Percentiles rank a stretch among this genome's conserved stretches.
These are phyloP conservation scores for Eupithecia abbreviata DNA, from an alignment of 2,888 invertebrate genomes.

Conservation along the genomic window DNA sequence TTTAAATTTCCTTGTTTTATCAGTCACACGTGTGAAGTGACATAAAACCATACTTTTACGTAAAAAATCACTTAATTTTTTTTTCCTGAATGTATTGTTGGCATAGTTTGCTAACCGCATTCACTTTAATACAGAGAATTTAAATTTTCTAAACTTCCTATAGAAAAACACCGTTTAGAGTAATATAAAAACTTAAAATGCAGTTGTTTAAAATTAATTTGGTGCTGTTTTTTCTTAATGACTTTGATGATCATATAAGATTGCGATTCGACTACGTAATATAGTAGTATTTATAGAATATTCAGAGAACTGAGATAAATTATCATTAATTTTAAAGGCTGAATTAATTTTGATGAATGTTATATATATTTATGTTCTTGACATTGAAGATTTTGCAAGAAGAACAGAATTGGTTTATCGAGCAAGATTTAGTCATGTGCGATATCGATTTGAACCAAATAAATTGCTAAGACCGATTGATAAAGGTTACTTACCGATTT, in stretches of 20 bases:
- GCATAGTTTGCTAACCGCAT: not conserved
- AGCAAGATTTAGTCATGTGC: not conserved
- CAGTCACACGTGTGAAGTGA: not conserved
- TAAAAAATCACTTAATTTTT: not conserved
- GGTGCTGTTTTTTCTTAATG: not conserved
- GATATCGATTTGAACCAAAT: slow-evolving; percentile 26
- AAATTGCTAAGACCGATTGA: slow-evolving; percentile 20
- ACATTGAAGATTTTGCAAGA: slow-evolving; percentile 2
- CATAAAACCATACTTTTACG: not conserved
- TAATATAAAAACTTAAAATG: not conserved
- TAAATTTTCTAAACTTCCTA: not conserved
- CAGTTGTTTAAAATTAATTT: not conserved
- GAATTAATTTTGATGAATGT: not conserved
- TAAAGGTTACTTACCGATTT: slow-evolving; percentile 73
- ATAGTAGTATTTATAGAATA: not conserved
- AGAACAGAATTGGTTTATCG: slow-evolving; percentile 2
- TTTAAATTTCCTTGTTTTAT: not conserved
- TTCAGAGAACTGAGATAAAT: not conserved
- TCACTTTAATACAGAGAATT: not conserved
- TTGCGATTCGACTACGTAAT: not conserved
- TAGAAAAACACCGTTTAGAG: not conserved
- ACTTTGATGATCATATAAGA: not conserved
- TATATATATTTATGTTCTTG: not conserved
- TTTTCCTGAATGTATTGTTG: not conserved
- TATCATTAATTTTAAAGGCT: not conserved